Evolutionary conservation across 2,113 vertebrate species (phyloP).

Genomic region (Sylvia atricapilla): DNA sequence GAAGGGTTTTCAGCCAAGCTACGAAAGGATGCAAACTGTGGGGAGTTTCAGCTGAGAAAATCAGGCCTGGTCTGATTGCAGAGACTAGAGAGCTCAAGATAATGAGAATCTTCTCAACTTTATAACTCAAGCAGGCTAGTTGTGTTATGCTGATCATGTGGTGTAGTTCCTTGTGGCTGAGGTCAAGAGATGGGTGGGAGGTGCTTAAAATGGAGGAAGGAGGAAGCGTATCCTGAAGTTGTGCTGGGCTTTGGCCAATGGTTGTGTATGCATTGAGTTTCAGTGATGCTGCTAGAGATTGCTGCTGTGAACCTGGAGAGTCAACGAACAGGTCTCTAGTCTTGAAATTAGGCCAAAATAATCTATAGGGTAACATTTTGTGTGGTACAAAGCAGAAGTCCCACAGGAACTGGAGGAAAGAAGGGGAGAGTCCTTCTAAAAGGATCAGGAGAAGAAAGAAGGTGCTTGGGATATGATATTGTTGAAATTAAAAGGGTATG

Average conservation of each 20-base stretch:
- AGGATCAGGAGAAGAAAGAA: not conserved
- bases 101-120: not conserved
- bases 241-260: not conserved
- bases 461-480: not conserved
- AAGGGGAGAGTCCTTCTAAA: not conserved
- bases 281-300: not conserved
- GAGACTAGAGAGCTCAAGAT: not conserved
- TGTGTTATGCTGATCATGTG: not conserved
- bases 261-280: rapidly evolving
- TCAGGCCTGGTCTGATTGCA: not conserved
- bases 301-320: not conserved
- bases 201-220: not conserved
- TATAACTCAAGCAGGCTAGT: not conserved
- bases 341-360: not conserved
- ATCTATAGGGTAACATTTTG: not conserved
- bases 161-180: not conserved
- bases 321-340: not conserved
- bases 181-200: not conserved
- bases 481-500: not conserved
- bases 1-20: not conserved
- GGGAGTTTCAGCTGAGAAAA: not conserved
- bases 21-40: not conserved
- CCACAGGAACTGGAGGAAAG: not conserved
- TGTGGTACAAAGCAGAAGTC: not conserved
- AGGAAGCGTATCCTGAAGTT: not conserved